Conservation (phyloP, 2,888 invertebrate genomes). For the Piscicola geometra region DNA sequence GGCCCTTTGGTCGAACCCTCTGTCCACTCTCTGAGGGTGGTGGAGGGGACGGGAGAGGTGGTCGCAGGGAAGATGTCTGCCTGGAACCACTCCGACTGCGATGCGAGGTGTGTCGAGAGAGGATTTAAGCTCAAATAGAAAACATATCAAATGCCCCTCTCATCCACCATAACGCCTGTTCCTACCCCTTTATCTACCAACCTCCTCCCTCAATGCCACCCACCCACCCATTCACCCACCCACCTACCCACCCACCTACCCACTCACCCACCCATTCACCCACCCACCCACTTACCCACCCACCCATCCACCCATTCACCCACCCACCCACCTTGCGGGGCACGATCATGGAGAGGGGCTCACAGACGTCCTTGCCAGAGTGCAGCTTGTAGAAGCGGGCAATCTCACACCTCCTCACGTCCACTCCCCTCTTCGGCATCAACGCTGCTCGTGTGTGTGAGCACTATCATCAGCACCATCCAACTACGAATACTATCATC, state of each 20-base stretch:
- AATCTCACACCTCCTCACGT: slow-evolving; percentile 88
- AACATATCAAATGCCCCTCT: background rate
- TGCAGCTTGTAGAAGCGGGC: slow-evolving; percentile 90
- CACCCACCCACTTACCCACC: no score
- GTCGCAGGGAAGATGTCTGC: slow-evolving; percentile 95
- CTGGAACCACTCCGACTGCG: slow-evolving; percentile 85
- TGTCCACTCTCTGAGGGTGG: slow-evolving; percentile 80
- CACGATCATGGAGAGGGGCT: slow-evolving; percentile 94
- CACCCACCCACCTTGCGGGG: slow-evolving; percentile 83
- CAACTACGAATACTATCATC: no score
- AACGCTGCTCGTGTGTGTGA: slow-evolving; percentile 58
- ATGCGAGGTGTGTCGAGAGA: slow-evolving; percentile 41
- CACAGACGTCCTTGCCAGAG: slow-evolving; percentile 66
- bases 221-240: no score
- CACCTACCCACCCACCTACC: no score
- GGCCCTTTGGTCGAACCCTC: slow-evolving; percentile 84
- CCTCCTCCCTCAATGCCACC: slow-evolving; percentile 4
- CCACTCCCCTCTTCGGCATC: slow-evolving; percentile 96
- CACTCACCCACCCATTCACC: no score
- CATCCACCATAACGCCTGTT: no score
- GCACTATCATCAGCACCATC: no score
- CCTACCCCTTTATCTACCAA: no score
- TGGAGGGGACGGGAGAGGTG: slow-evolving; percentile 78
- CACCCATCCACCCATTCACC: no score
- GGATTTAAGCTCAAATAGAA: background rate